These are phyloP conservation scores for Nasonia giraulti DNA, from an alignment of 1,140 invertebrate genomes.

Conservation along the genomic window DNA sequence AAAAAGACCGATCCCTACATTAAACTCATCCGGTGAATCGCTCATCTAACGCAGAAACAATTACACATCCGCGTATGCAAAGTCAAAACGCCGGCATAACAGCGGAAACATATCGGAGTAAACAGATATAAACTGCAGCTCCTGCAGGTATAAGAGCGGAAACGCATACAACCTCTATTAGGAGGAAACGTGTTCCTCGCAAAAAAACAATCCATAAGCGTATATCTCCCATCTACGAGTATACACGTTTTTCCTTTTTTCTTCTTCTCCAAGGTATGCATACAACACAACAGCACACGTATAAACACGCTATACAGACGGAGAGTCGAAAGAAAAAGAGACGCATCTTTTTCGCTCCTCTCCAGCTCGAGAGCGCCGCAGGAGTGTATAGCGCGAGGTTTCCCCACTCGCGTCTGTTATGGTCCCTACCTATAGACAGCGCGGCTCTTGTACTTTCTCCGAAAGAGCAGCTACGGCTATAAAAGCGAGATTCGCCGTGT, in stretches of 20 bases:
- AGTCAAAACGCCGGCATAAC: background rate
- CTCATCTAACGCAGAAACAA: background rate
- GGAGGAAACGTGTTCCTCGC: background rate
- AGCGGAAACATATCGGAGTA: slow-evolving; percentile 6
- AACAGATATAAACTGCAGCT: background rate
- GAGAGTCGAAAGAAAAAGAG: background rate
- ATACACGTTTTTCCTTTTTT: background rate
- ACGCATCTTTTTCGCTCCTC: slow-evolving; percentile 32
- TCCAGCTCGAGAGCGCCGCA: background rate
- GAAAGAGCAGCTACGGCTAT: slow-evolving; percentile 68
- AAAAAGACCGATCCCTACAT: background rate
- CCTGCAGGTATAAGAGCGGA: background rate
- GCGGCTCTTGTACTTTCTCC: slow-evolving; percentile 70
- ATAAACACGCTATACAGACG: background rate
- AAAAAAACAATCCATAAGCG: background rate
- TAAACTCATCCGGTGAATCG: background rate
- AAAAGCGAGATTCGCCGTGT: slow-evolving; percentile 71
- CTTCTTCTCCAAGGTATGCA: background rate
- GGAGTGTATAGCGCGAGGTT: background rate
- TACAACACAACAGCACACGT: background rate
- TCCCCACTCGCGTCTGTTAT: slow-evolving; percentile 30
- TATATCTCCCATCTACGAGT: no score
- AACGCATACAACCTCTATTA: background rate
- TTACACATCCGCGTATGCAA: background rate
- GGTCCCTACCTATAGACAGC: background rate